Evolutionary conservation across 2,797 vertebrate species (phyloP).

Genomic region (Psittacula echo): DNA sequence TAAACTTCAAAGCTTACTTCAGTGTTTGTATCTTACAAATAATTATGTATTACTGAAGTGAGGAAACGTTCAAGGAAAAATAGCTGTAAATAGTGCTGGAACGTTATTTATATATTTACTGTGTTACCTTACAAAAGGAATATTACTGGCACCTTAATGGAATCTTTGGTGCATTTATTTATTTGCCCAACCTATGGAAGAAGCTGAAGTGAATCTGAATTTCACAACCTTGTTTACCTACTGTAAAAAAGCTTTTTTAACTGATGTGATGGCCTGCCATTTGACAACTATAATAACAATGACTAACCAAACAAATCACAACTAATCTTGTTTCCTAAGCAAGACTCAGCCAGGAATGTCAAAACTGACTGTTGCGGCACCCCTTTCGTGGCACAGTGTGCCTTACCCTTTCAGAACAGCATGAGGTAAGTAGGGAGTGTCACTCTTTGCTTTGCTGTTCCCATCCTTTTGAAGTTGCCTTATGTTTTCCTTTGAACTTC

Average conservation of each 20-base stretch:
- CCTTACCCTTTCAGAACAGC: not conserved
- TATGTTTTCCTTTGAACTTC: not conserved
- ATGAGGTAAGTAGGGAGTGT: not conserved
- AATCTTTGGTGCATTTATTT: constrained; percentile 53
- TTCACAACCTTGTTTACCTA: not conserved
- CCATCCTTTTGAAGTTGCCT: not conserved
- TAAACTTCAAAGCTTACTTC: not conserved
- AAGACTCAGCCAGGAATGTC: not conserved
- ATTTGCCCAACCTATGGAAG: constrained; percentile 9
- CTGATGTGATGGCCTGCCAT: not conserved
- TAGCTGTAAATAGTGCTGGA: constrained; percentile 59
- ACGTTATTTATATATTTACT: constrained; percentile 50
- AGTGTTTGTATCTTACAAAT: constrained; percentile 15
- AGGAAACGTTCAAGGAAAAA: constrained; percentile 18
- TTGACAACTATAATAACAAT: not conserved
- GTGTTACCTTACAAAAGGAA: not conserved
- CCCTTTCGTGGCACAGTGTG: not conserved
- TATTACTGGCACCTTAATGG: constrained; percentile 36
- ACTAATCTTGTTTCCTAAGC: not conserved
- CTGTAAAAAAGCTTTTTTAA: not conserved
- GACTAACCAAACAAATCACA: not conserved
- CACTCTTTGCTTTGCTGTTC: not conserved
- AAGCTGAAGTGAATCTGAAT: not conserved
- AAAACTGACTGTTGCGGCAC: not conserved
- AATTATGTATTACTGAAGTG: constrained; percentile 33